These are phyloP conservation scores for Hermatobates lingyangjiaoensis DNA, from an alignment of 1,140 invertebrate species.

Conservation along the genomic window DNA sequence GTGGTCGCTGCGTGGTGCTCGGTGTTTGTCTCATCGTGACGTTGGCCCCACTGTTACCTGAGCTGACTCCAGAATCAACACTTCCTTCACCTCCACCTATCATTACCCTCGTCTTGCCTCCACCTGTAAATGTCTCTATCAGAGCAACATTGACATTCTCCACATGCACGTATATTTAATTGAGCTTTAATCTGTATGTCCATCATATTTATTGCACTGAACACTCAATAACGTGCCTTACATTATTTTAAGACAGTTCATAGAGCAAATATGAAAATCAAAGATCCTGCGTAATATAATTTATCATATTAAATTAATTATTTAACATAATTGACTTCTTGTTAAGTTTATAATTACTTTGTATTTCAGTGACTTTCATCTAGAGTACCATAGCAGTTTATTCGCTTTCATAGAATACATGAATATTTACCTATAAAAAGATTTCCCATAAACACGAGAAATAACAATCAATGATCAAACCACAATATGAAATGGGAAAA, in stretches of 20 bases:
- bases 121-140: slow-evolving; percentile 1
- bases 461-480: no score
- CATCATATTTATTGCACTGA: not conserved
- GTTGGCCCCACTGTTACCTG: not conserved
- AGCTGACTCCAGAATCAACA: not conserved
- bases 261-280: not conserved
- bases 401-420: no score
- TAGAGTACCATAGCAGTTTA: no score
- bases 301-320: not conserved
- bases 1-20: not conserved
- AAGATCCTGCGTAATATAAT: not conserved
- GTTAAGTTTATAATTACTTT: no score
- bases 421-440: no score
- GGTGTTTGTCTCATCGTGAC: not conserved
- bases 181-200: not conserved
- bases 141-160: not conserved
- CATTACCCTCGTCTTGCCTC: slow-evolving; percentile 1
- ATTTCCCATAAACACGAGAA: no score
- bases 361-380: no score
- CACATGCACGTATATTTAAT: not conserved
- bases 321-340: no score
- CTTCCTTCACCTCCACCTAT: not conserved
- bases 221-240: not conserved
- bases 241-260: not conserved
- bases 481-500: no score